Conservation (phyloP, 2,888 invertebrate genomes). For the Patella depressa region DNA sequence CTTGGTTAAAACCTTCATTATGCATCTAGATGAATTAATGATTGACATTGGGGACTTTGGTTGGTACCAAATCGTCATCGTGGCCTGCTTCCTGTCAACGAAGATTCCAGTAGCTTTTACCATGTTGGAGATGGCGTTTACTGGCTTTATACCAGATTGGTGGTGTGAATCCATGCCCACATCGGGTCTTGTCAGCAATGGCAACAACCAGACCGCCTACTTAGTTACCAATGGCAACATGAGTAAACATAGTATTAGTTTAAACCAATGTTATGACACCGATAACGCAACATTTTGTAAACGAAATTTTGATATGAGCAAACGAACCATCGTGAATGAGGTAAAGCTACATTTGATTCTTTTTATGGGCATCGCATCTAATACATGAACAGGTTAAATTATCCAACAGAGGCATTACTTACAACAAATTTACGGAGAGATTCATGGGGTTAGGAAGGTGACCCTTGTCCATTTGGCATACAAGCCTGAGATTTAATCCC, state of each 20-base stretch:
- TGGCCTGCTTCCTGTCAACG: not conserved
- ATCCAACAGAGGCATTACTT: too few relatives aligned
- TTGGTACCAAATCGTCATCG: conserved; percentile 3
- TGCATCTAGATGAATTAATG: not conserved
- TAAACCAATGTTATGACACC: not conserved
- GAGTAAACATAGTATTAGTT: not conserved
- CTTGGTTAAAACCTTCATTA: not conserved
- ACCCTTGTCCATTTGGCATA: too few relatives aligned
- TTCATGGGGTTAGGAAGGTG: too few relatives aligned
- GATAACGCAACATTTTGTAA: not conserved
- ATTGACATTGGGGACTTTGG: not conserved
- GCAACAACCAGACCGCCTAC: not conserved
- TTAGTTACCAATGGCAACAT: not conserved
- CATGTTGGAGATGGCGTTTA: not conserved
- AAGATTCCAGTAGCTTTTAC: not conserved
- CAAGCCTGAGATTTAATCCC: too few relatives aligned
- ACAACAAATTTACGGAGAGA: too few relatives aligned
- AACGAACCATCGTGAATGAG: not conserved
- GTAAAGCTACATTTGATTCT: not conserved
- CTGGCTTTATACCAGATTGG: not conserved
- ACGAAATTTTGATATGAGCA: not conserved
- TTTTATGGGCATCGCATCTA: too few relatives aligned
- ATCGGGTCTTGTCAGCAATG: not conserved
- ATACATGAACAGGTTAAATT: too few relatives aligned
- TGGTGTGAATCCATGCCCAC: not conserved